Evolutionary conservation across 1,140 invertebrate genomes (phyloP).

Genomic region (Drosophila fuyamai): DNA sequence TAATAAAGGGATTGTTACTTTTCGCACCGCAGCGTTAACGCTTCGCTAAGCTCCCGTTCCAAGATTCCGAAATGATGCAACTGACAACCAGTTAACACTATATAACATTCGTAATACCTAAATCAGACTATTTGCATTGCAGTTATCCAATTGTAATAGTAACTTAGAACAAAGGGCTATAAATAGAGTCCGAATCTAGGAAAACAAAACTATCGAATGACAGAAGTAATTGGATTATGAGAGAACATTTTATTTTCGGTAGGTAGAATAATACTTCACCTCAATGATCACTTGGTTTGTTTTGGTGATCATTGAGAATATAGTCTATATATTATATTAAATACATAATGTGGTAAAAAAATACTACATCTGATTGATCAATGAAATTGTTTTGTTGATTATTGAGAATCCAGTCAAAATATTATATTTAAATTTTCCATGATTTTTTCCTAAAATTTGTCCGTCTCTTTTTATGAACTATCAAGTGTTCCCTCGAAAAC

Average conservation of each 20-base stretch:
- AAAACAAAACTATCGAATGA: neutral
- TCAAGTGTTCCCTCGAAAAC: no score
- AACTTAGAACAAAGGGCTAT: conserved; percentile 1
- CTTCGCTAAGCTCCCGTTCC: conserved; percentile 17
- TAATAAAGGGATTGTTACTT: conserved; percentile 18
- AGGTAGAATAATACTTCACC: no score
- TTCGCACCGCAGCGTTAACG: conserved; percentile 29
- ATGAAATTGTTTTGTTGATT: no score
- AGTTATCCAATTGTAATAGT: conserved; percentile 4
- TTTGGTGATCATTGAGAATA: no score
- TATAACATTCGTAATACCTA: conserved; percentile 9
- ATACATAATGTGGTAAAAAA: no score
- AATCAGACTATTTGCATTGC: neutral
- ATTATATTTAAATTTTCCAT: neutral
- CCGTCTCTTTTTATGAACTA: neutral
- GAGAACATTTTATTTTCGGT: neutral
- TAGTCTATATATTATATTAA: no score
- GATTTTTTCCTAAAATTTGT: neutral
- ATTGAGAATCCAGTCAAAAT: no score
- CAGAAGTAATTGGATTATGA: neutral
- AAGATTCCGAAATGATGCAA: conserved; percentile 32
- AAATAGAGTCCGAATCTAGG: neutral
- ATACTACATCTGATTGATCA: no score
- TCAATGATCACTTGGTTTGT: no score
- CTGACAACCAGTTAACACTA: conserved; percentile 1